Evolutionary conservation across 1,140 invertebrate genomes (phyloP), one percentile per base, ranked within the genome.

Genomic region (Eriocheir sinensis): DNA sequence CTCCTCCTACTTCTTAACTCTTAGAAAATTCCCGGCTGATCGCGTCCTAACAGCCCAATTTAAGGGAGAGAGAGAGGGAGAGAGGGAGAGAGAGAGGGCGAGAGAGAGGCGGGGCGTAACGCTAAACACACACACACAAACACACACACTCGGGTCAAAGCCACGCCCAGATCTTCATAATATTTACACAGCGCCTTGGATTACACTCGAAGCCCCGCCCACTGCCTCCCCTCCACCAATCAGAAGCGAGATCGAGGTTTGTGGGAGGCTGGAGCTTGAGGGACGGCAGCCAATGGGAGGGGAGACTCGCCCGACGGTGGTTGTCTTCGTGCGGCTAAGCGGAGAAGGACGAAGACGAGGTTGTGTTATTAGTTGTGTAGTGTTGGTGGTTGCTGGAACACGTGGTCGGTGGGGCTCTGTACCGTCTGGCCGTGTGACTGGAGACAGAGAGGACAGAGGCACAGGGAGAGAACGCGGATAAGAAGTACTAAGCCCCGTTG

Each of bases 341-440:
- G 72, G 79, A 72, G 36, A 94, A 30, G 17, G 44, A 91, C n/a
- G 27, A 89, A 53, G 89, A 53, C 89, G 91, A 86, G 72, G 53
- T 44, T 32, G 91, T 90, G 40, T 86, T 94, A 94, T 91, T 94
- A 94, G 93, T 94, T 94, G 93, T 94, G 93, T 91, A 94, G 93
- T 94, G 93, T 91, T 94, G 89, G 41, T 94, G 91, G 93, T 94
- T 94, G 88, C 90, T 80, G 83, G 80, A 94, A 88, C 93, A 94
- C 93, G 93, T 91, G 93, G 93, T 40, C 15, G 53, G 32, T 30
- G 90, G 32, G 53, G 17, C 40, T 34, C 34, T 60, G 34, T 38
- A 30, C 40, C 15, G 40, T 32, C 38, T n/a, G 30, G 30, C 85
- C 85, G 85, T 88, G 48, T 21, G 48, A 53, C 48, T 21, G 12